phyloP scores from a whole-genome alignment of 2,888 invertebrate genomes.

The Aphidoletes aphidimyza region DNA sequence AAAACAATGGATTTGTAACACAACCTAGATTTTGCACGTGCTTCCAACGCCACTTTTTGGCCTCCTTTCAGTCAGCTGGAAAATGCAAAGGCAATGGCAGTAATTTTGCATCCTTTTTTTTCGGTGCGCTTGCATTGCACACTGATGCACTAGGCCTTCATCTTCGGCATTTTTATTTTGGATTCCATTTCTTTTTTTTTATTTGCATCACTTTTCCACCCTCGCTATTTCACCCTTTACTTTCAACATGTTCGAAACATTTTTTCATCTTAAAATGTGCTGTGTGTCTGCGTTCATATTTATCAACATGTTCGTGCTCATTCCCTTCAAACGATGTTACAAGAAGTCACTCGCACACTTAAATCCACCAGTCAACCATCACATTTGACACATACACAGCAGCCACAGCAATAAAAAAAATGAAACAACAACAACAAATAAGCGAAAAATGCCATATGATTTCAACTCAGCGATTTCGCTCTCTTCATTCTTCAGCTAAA shows the following conservation, averaged over 20 bases:
- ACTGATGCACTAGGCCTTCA: background rate
- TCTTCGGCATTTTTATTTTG: background rate
- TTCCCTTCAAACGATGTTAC: background rate
- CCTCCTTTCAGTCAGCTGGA: background rate
- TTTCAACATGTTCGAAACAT: background rate
- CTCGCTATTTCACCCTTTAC: background rate
- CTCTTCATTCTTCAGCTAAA: slow-evolving; percentile 13
- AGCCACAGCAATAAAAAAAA: no score
- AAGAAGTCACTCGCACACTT: slow-evolving; percentile 40
- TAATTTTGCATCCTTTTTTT: background rate
- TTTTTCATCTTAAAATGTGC: background rate
- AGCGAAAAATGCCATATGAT: slow-evolving; percentile 9
- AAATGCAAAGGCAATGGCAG: no score
- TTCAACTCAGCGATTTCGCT: slow-evolving; percentile 2
- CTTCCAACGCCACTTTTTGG: background rate
- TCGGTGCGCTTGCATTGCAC: background rate
- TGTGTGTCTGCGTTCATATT: background rate
- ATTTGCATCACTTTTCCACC: background rate
- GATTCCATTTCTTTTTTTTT: no score
- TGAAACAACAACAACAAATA: no score
- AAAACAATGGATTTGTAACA: slow-evolving; percentile 46
- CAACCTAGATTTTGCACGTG: slow-evolving; percentile 18
- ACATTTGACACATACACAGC: background rate
- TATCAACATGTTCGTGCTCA: slow-evolving; percentile 20
- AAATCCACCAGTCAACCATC: no score